Evolutionary conservation across 2,888 invertebrate species (phyloP).

Genomic region (Monochamus alternatus): DNA sequence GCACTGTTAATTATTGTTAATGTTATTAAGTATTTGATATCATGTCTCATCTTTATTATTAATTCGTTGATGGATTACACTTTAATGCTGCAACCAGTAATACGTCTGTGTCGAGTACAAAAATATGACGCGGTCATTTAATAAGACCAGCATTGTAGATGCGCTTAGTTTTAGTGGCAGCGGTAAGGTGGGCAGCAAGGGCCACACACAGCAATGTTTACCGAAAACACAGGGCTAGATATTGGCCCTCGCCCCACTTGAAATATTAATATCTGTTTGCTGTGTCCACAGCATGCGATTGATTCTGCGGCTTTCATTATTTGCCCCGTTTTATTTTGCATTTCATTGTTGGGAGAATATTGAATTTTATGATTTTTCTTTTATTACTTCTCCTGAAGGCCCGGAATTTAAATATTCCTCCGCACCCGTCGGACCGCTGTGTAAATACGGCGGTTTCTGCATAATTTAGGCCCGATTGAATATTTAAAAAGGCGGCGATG

Average conservation of each 20-base stretch:
- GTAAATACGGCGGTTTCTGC: conserved; percentile 25
- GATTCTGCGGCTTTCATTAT: conserved; percentile 63
- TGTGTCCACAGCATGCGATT: conserved; percentile 64
- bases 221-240: conserved; percentile 30
- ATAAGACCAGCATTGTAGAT: background rate
- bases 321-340: conserved; percentile 62
- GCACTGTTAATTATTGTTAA: too few species aligned
- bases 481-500: conserved; percentile 35
- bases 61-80: too few species aligned
- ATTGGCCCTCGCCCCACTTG: conserved; percentile 50
- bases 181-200: conserved; percentile 9
- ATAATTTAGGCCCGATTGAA: conserved; percentile 33
- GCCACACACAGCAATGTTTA: conserved; percentile 19
- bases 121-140: too few species aligned
- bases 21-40: too few species aligned
- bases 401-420: conserved; percentile 39
- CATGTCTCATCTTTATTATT: too few species aligned
- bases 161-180: background rate
- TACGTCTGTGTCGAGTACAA: too few species aligned
- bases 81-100: too few species aligned
- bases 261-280: conserved; percentile 63
- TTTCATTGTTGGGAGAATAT: conserved; percentile 59
- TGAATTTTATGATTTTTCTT: conserved; percentile 56
- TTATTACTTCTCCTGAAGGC: conserved; percentile 49
- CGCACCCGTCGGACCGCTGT: conserved; percentile 18